These are phyloP conservation scores for Drosophila malerkotliana DNA, from an alignment of 1,140 invertebrate species.

Conservation along the genomic window DNA sequence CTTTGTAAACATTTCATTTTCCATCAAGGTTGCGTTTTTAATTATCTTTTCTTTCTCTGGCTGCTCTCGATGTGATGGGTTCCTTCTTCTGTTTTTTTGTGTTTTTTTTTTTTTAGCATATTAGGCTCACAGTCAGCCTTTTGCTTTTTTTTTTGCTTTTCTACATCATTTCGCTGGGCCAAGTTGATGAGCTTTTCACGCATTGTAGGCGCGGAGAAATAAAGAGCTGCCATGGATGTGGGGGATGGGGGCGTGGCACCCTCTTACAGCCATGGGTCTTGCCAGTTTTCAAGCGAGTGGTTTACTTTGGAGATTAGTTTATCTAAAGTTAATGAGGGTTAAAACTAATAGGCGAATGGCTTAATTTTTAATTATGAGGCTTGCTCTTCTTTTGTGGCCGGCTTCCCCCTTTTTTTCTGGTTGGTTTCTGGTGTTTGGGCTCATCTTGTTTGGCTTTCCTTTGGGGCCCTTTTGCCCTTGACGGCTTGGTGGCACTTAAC, in stretches of 20 bases:
- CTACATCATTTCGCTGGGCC: conserved; percentile 72
- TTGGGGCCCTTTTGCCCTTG: conserved; percentile 33
- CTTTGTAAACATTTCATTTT: conserved; percentile 82
- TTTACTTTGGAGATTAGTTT: conserved; percentile 83
- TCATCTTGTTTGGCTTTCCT: conserved; percentile 39
- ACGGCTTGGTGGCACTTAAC: conserved; percentile 63
- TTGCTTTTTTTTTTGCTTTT: conserved; percentile 33
- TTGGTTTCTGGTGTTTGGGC: conserved; percentile 8
- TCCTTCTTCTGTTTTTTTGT: conserved; percentile 31
- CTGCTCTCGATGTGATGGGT: conserved; percentile 60
- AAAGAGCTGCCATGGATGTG: conserved; percentile 25
- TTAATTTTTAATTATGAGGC: conserved; percentile 83
- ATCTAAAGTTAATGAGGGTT: conserved; percentile 83
- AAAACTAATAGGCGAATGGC: conserved; percentile 82
- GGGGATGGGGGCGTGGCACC: not conserved
- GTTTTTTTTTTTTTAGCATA: conserved; percentile 61
- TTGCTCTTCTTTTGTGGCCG: conserved; percentile 62
- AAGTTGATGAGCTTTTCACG: conserved; percentile 79
- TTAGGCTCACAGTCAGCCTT: conserved; percentile 51
- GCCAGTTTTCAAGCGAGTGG: conserved; percentile 17
- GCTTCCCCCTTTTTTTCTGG: conserved; percentile 15
- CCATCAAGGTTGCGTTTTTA: conserved; percentile 83
- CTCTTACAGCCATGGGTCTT: not conserved
- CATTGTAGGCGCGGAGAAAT: conserved; percentile 72
- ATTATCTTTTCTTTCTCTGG: conserved; percentile 81